These are phyloP conservation scores for Salmo trutta DNA, from an alignment of 2,797 vertebrate genomes.

Conservation along the genomic window DNA sequence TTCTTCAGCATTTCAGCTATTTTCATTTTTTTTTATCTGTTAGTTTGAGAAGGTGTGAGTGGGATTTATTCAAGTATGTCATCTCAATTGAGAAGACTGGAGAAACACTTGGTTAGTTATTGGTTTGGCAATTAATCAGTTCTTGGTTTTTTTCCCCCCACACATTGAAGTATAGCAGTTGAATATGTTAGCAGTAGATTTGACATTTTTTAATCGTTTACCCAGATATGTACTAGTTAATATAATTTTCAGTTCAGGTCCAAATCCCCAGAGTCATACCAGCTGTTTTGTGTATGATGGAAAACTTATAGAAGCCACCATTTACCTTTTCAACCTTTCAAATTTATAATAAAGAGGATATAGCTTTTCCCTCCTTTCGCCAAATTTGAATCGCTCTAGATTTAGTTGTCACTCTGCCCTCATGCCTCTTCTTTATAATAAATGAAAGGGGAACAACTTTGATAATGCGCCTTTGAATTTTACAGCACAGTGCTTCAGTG, in stretches of 20 bases:
- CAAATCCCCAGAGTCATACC: not conserved
- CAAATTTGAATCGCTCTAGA: conserved; percentile 49
- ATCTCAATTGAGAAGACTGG: not conserved
- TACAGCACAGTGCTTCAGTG: conserved; percentile 70
- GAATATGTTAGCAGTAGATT: not conserved
- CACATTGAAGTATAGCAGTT: not conserved
- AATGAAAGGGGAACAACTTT: conserved; percentile 46
- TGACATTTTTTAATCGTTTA: not conserved
- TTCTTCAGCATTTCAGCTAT: not conserved
- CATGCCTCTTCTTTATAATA: conserved; percentile 46
- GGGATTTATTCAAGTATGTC: not conserved
- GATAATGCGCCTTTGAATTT: conserved; percentile 51
- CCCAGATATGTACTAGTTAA: not conserved
- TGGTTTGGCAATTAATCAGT: not conserved
- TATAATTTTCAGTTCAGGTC: not conserved
- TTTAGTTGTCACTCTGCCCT: conserved; percentile 57
- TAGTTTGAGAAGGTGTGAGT: not conserved
- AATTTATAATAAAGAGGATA: conserved; percentile 27
- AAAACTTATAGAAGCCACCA: conserved; percentile 8
- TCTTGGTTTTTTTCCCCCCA: not conserved
- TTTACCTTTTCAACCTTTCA: conserved; percentile 51
- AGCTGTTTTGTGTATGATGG: not conserved
- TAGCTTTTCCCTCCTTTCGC: conserved; percentile 43
- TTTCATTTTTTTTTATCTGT: not conserved
- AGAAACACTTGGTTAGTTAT: not conserved